Evolutionary conservation across 2,113 vertebrate species (phyloP).

Genomic region (Thermophis baileyi): DNA sequence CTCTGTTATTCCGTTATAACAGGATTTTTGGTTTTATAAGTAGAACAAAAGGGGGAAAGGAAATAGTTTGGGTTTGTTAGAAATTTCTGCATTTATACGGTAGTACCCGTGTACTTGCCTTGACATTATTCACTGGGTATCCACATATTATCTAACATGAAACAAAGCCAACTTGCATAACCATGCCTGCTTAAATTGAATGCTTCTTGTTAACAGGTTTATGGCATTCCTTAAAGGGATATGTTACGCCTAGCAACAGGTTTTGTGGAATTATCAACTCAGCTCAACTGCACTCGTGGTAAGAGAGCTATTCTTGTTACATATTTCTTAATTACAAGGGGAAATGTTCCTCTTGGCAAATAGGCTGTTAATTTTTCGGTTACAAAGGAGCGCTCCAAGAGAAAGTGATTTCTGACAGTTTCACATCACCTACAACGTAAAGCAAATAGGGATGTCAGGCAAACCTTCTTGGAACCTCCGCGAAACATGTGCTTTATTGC

Average conservation of each 20-base stretch:
- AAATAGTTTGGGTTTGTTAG: slow-evolving; percentile 14
- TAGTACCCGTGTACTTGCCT: slow-evolving; percentile 35
- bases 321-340: neutral
- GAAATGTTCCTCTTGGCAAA: slow-evolving; percentile 6
- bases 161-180: slow-evolving; percentile 46
- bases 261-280: slow-evolving; percentile 17
- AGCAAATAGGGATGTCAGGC: neutral
- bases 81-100: slow-evolving; percentile 26
- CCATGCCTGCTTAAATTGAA: slow-evolving; percentile 35
- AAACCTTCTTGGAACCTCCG: neutral
- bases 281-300: slow-evolving; percentile 17
- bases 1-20: too few relatives aligned
- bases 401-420: neutral
- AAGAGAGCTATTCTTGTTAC: neutral
- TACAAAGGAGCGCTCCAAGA: neutral
- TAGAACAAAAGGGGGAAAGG: neutral
- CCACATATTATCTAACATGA: slow-evolving; percentile 41
- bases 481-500: neutral
- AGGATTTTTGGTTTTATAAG: neutral
- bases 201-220: slow-evolving; percentile 51
- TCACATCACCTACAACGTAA: neutral
- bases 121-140: slow-evolving; percentile 39
- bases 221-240: slow-evolving; percentile 53
- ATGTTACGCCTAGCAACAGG: slow-evolving; percentile 63
- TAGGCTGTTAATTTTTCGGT: neutral